These are phyloP conservation scores for Dicrostonyx torquatus DNA, from an alignment of 2,797 vertebrate genomes.

Conservation along the genomic window DNA sequence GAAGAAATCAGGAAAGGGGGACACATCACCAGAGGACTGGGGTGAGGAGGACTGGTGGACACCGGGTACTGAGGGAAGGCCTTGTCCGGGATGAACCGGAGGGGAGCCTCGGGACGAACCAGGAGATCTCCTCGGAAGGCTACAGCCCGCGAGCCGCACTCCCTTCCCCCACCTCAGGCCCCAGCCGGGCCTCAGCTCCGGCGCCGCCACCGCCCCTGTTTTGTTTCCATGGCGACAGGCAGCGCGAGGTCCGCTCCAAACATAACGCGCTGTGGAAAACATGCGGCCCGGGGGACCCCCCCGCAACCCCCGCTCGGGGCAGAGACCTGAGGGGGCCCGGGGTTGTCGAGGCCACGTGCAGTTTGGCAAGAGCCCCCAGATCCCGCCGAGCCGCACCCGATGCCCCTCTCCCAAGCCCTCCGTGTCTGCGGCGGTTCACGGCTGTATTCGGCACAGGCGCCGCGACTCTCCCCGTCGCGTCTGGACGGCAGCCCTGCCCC, in stretches of 20 bases:
- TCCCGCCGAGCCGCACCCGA: background rate
- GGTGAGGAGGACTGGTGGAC: background rate
- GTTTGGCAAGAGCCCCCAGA: background rate
- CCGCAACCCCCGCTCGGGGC: conserved; percentile 60
- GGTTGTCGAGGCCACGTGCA: conserved; percentile 54
- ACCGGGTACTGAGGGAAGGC: background rate
- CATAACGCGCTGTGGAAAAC: conserved; percentile 83
- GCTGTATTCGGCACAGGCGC: background rate
- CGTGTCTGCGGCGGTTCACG: background rate
- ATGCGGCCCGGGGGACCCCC: conserved; percentile 76
- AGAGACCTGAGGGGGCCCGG: conserved; percentile 48
- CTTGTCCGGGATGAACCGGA: conserved; percentile 32
- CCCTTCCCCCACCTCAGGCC: conserved; percentile 59
- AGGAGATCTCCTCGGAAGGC: conserved; percentile 44
- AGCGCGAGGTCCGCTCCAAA: conserved; percentile 77
- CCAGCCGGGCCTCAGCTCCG: conserved; percentile 30
- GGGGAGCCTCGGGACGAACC: conserved; percentile 34
- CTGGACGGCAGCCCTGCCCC: background rate
- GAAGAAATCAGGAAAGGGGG: background rate
- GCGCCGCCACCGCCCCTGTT: conserved; percentile 80
- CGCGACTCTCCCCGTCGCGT: background rate
- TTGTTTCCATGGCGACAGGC: conserved; percentile 80
- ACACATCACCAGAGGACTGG: background rate
- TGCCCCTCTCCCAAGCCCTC: background rate
- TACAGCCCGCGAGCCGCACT: conserved; percentile 42